phyloP scores from a whole-genome alignment of 2,797 vertebrate genomes.

The Morus bassanus region DNA sequence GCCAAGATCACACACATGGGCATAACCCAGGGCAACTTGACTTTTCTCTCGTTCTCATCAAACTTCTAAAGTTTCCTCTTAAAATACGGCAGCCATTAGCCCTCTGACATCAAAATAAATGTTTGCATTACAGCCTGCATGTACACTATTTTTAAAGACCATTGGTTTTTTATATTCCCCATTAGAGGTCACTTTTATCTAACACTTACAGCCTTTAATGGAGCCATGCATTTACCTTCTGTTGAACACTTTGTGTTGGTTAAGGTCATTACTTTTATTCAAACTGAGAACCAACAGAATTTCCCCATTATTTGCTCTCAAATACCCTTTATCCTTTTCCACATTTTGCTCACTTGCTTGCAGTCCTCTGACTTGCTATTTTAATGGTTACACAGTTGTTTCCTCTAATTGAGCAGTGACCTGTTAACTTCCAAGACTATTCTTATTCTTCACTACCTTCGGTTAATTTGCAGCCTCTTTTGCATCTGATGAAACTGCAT shows the following conservation, averaged over 20 bases:
- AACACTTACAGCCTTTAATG: background rate
- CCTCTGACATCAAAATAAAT: background rate
- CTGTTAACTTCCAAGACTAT: background rate
- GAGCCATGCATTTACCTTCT: background rate
- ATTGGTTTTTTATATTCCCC: background rate
- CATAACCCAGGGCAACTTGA: background rate
- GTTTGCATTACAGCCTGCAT: background rate
- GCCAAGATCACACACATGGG: background rate
- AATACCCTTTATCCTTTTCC: background rate
- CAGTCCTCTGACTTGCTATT: background rate
- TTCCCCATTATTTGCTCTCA: background rate
- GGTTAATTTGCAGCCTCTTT: background rate
- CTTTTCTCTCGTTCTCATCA: background rate
- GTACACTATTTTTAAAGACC: background rate
- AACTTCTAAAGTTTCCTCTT: background rate
- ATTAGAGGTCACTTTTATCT: conserved; percentile 42
- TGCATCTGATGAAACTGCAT: background rate
- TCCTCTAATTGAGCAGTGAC: background rate
- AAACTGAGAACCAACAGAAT: background rate
- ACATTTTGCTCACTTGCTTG: background rate
- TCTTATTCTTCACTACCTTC: background rate
- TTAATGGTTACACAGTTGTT: background rate
- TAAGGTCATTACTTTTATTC: conserved; percentile 26
- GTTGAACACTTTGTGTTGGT: background rate
- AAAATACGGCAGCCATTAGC: background rate